phyloP scores from a whole-genome alignment of 2,797 vertebrate genomes.

The Pachyuromys duprasi region DNA sequence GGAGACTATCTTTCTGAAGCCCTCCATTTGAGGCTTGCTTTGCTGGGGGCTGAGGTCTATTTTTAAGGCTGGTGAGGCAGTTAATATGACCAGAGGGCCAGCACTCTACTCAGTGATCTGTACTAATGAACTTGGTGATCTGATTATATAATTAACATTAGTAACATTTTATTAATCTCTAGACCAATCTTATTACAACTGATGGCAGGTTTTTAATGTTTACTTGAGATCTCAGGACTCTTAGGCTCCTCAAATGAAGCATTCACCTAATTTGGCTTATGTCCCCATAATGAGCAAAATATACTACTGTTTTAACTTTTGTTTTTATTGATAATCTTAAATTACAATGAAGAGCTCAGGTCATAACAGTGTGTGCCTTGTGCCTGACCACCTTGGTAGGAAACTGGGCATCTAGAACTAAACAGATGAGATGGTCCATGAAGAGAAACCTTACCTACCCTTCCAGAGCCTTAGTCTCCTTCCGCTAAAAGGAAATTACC shows the following conservation, averaged over 20 bases:
- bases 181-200: neutral
- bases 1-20: neutral
- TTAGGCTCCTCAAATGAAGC: neutral
- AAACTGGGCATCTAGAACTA: neutral
- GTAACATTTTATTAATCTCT: slow-evolving; percentile 4
- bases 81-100: neutral
- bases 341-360: neutral
- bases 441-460: neutral
- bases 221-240: neutral
- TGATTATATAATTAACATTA: neutral
- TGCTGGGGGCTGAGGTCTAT: neutral
- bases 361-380: neutral
- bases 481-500: neutral
- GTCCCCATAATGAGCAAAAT: neutral
- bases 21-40: neutral
- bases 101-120: neutral
- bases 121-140: neutral
- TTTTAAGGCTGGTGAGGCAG: neutral
- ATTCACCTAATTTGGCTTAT: neutral
- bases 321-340: neutral
- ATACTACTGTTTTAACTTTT: neutral
- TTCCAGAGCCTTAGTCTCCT: neutral
- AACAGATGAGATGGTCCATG: neutral
- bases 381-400: neutral
- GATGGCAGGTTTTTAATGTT: neutral